Evolutionary conservation across 2,797 vertebrate species (phyloP).

Genomic region (Sebastes kiyomatsui): DNA sequence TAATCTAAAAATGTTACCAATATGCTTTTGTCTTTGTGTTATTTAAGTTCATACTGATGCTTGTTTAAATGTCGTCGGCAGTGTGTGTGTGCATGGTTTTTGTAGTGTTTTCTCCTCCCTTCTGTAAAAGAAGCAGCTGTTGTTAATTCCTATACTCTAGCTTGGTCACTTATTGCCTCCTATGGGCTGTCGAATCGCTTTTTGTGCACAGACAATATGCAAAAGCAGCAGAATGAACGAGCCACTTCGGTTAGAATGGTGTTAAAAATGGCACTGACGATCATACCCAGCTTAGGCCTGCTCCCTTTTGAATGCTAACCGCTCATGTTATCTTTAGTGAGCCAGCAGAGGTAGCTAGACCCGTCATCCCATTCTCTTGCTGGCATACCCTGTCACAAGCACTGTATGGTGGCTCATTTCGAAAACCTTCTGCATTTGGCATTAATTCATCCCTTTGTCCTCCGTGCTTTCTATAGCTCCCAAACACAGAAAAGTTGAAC

Average conservation of each 20-base stretch:
- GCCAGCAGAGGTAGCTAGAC: conserved; percentile 15
- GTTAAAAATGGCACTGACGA: not conserved
- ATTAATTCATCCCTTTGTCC: conserved; percentile 30
- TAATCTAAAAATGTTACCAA: conserved; percentile 53
- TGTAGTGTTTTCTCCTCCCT: not conserved
- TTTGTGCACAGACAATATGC: conserved; percentile 4
- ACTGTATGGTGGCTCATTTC: not conserved
- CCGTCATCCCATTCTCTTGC: not conserved
- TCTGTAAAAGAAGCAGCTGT: conserved; percentile 23
- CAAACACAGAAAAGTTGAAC: conserved; percentile 3
- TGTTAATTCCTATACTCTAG: not conserved
- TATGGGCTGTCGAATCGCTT: not conserved
- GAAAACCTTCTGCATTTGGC: conserved; percentile 8
- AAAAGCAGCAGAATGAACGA: not conserved
- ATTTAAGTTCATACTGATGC: conserved; percentile 19
- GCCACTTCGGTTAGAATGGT: not conserved
- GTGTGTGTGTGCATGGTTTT: not conserved
- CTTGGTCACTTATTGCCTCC: not conserved
- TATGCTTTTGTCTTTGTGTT: conserved; percentile 40
- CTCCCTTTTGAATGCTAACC: conserved; percentile 16
- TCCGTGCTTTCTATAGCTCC: not conserved
- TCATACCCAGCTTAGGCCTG: not conserved
- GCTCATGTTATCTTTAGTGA: conserved; percentile 28
- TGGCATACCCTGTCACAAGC: not conserved
- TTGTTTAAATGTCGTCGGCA: conserved; percentile 23